Percentiles rank a stretch among this genome's conserved stretches.
phyloP scores from a whole-genome alignment of 2,888 invertebrate genomes.

The Apodemia mormo region DNA sequence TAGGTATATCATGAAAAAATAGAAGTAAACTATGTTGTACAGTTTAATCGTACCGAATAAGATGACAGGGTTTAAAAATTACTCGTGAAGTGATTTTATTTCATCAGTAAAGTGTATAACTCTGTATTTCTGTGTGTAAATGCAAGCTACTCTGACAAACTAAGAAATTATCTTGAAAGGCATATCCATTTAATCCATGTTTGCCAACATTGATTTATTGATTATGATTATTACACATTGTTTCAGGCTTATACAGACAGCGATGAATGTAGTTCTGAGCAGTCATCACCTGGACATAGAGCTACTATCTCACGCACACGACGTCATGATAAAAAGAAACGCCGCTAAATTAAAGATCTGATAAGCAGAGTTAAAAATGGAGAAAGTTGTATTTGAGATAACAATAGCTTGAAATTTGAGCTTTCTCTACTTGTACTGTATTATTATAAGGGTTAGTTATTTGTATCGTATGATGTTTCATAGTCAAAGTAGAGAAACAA shows the following conservation, averaged over 20 bases:
- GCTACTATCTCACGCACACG: slow-evolving; percentile 84
- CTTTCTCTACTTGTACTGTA: not conserved
- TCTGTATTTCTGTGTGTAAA: no score
- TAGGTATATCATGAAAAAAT: no score
- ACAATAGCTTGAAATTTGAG: not conserved
- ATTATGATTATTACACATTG: not conserved
- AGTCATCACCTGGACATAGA: slow-evolving; percentile 86
- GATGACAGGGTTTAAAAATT: no score
- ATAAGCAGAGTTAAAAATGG: not conserved
- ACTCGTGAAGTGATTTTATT: no score
- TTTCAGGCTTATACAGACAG: slow-evolving; percentile 83
- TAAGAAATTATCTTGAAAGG: no score
- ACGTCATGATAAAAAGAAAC: slow-evolving; percentile 87
- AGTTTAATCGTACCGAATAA: no score
- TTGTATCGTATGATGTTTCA: not conserved
- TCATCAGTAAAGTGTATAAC: no score
- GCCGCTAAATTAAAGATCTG: slow-evolving; percentile 67
- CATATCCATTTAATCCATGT: no score
- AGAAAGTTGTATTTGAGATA: not conserved
- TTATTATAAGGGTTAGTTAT: not conserved
- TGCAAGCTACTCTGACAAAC: no score
- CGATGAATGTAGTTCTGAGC: slow-evolving; percentile 88
- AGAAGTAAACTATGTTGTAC: no score
- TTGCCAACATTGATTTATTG: no score
- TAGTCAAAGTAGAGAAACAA: not conserved